Conservation (phyloP, 2,113 vertebrate species). For the Gyps fulvus region DNA sequence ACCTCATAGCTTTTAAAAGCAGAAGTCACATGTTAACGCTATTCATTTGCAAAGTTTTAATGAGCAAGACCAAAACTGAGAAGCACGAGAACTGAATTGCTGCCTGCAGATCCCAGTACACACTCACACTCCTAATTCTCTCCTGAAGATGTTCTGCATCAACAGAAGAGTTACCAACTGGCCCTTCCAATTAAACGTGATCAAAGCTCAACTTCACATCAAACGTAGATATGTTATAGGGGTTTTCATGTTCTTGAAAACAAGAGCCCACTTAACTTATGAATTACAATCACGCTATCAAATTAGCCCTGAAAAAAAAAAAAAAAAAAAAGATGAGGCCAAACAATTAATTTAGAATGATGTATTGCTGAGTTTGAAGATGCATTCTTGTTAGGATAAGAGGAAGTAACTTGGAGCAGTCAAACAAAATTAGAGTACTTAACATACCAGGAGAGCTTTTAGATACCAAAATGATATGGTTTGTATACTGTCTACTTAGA, state of each 20-base stretch:
- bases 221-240: fast-evolving
- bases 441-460: neutral
- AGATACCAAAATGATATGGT: neutral
- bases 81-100: neutral
- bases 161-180: neutral
- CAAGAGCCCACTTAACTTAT: neutral
- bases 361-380: neutral
- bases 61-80: neutral
- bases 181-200: neutral
- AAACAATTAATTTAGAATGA: neutral
- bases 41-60: neutral
- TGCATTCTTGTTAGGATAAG: neutral
- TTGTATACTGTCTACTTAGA: neutral
- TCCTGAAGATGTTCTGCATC: neutral
- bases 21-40: neutral
- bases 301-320: neutral
- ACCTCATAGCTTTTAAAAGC: neutral
- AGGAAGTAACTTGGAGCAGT: neutral
- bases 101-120: neutral
- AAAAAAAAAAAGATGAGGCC: neutral
- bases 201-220: neutral
- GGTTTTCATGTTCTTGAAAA: neutral
- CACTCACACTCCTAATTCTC: neutral
- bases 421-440: neutral
- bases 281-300: neutral